Base-by-base conservation (phyloP, 2,888 invertebrate species). In the Melanargia galathea region DNA sequence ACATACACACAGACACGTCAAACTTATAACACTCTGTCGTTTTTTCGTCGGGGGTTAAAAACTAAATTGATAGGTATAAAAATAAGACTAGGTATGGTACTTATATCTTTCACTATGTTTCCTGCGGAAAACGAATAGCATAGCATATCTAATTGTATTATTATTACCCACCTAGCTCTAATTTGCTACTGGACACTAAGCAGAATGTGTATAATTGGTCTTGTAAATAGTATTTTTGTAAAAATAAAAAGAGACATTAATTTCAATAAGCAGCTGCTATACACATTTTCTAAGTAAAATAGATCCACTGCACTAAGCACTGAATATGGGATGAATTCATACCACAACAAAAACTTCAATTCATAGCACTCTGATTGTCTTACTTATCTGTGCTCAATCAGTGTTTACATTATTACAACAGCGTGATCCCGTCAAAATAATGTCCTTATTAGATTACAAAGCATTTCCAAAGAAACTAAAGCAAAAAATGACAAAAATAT, bases 381-480 rank as follows among this genome's bases (percentile, higher is more conserved):
- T 80, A 86, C 84, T 90, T 91, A 91, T 91, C 91, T 79, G 72
- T 83, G 77, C 82, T 84, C 82, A 86, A 91, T 91, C 91, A 84
- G 83, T 91, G 91, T 91, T 91, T 91, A 87, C 89, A 87, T 81
- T 85, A 87, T 86, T 83, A 79, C 76, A 78, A 81, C 79, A 82
- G 84, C 83, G 84, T 80, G 86, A 83, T 87, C 74, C 81, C 85
- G 89, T 90, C 91, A 91, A 90, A 90, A 91, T 91, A 91, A 91
- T 89, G 90, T 87, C 88, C 90, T 88, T 87, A 91, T 91, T 91
- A 91, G 80, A 84, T 78, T 73, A 90, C 89, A 90, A 89, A 87
- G 85, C 80, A 79, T 81, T 86, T 89, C 81, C 89, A 87, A 86
- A 87, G 89, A 86, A 88, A 77, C 80, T 77, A 80, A 78, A 77